These are phyloP conservation scores for Penelope pileata DNA, from an alignment of 2,113 vertebrate species.

Conservation along the genomic window DNA sequence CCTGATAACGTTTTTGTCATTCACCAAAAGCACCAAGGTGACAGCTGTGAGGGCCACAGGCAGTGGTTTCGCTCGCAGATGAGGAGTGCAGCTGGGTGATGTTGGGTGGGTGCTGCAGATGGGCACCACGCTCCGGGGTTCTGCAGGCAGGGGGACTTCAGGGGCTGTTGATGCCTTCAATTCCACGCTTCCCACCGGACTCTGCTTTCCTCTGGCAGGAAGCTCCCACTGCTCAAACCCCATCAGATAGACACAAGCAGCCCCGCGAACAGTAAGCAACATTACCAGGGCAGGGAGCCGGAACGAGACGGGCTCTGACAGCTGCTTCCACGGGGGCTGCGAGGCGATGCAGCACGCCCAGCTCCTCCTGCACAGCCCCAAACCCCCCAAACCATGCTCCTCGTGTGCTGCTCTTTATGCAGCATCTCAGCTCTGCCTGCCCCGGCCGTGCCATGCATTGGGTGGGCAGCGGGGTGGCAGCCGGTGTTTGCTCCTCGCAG, in stretches of 20 bases:
- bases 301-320: constrained; percentile 45
- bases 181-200: neutral
- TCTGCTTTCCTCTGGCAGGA: neutral
- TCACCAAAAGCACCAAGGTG: constrained; percentile 10
- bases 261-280: neutral
- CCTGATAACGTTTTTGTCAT: neutral
- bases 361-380: neutral
- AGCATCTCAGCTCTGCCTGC: neutral
- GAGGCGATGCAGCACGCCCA: neutral
- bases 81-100: neutral
- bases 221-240: neutral
- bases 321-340: constrained; percentile 1
- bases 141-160: too few relatives aligned
- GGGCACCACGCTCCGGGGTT: neutral
- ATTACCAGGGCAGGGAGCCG: constrained; percentile 2
- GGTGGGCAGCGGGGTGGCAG: neutral
- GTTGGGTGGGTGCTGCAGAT: accelerated
- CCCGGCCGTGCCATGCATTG: neutral
- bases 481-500: neutral
- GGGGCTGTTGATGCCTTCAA: neutral
- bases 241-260: neutral
- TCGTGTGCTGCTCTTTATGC: neutral
- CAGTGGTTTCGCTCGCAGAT: accelerated
- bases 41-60: neutral
- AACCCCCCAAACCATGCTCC: neutral